Base-by-base conservation (phyloP, 2,113 vertebrate genomes). In the Alexandromys fortis region DNA sequence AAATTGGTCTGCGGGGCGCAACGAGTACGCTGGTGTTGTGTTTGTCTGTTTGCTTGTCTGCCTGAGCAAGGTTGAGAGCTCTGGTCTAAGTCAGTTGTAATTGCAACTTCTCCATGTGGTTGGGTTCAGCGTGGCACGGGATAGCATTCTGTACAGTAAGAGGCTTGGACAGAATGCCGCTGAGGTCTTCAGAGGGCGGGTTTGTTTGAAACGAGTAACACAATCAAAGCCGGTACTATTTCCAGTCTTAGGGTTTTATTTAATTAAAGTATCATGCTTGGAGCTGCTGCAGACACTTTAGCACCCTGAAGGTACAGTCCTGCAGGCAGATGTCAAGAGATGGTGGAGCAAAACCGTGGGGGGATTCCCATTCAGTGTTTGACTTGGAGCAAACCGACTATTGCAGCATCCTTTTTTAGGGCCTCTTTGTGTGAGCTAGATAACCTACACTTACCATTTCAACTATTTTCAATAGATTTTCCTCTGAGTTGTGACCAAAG, bases 401-500 rank as follows among this genome's bases (percentile, higher is more conserved):
- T 8, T 86, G 73, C 86, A 86, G 28, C 42, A 2, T 19, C 33
- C 55, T 73, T 76, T 61, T 86, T 52, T 92, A 42, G 73, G 55
- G 19, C 28, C 86, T 90, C 68, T 75, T 76, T 76, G 73, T 83
- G 63, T 65, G 70, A 76, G 35, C 75, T 79, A 90, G 35, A 75
- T 76, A 90, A 88, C 55, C 42, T 58, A 65, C 67, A 61, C 65
- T 94, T 90, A 88, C 38, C 47, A 9, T 45, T 22, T 67, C 94
- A 96, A 70, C 3, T 45, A 63, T 42, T 93, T 68, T 78, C 38
- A 93, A 42, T 35, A 52, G 19, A 63, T 52, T 76, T 38, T 58
- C 65, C 35, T 73, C 14, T 96, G 91, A 90, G 68, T 96, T 95
- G 72, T 8, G 77, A 61, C n/a, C 55, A 92, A 95, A 95, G 68